These are phyloP conservation scores for Salminus brasiliensis DNA, from an alignment of 2,113 vertebrate genomes.

Conservation along the genomic window DNA sequence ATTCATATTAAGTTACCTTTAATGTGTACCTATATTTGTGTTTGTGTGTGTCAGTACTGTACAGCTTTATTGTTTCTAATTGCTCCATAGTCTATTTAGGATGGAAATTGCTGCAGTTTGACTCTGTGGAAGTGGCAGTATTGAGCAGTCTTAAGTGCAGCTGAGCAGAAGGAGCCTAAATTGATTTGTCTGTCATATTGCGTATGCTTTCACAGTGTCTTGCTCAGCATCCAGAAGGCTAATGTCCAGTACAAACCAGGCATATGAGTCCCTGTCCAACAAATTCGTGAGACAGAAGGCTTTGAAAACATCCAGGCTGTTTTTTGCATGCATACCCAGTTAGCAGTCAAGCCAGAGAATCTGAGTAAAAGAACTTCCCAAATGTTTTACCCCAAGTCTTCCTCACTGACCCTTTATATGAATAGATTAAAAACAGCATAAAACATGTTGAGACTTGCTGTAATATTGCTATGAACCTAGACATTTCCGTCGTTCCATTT, in stretches of 20 bases:
- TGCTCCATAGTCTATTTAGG: background rate
- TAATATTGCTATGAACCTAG: no score
- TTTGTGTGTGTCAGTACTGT: no score
- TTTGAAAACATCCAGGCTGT: background rate
- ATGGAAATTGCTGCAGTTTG: background rate
- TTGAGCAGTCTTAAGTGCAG: background rate
- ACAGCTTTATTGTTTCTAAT: background rate
- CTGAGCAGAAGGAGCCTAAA: background rate
- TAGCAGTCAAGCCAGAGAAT: no score
- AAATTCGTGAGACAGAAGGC: background rate
- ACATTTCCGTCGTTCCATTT: no score
- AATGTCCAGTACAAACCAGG: background rate
- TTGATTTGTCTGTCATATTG: background rate
- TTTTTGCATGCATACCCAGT: no score
- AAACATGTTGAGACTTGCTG: no score
- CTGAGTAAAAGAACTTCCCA: no score
- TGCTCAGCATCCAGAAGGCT: background rate
- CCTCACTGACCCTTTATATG: no score
- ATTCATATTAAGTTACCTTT: no score
- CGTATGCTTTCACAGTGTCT: background rate
- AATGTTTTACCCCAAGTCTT: no score
- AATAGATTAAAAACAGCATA: no score
- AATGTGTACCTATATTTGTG: no score
- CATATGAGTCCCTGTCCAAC: background rate
- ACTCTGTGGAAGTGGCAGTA: background rate